A percentile compares a stretch with the other conserved stretches of the same genome.
Evolutionary conservation across 2,113 vertebrate species (phyloP).

Genomic region (Larimichthys crocea): DNA sequence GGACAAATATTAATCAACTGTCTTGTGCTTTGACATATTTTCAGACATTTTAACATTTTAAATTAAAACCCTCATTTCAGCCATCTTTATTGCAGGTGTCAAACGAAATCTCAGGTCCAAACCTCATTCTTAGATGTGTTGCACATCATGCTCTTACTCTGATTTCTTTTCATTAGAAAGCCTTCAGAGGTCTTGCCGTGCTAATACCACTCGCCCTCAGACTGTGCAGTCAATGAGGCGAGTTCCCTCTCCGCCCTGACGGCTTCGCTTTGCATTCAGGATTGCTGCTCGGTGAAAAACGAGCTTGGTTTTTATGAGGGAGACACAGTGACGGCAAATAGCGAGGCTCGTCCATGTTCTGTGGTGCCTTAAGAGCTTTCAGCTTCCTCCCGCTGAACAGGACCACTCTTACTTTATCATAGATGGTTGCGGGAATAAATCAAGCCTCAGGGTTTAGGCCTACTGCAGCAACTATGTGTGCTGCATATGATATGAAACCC

Average conservation of each 20-base stretch:
- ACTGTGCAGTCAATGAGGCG: conserved; percentile 57
- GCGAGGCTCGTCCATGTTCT: conserved; percentile 22
- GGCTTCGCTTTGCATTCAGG: conserved; percentile 58
- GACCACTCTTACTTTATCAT: conserved; percentile 30
- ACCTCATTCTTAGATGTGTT: background rate
- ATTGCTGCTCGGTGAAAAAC: conserved; percentile 40
- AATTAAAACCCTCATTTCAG: background rate
- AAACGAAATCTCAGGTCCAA: background rate
- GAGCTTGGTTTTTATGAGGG: conserved; percentile 9
- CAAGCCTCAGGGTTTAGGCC: conserved; percentile 39
- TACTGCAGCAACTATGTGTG: conserved; percentile 32
- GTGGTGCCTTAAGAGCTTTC: conserved; percentile 11
- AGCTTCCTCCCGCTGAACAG: conserved; percentile 15
- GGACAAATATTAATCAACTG: background rate
- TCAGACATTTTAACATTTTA: background rate
- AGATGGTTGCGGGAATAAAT: conserved; percentile 51
- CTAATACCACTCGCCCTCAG: conserved; percentile 18
- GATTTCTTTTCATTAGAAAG: conserved; percentile 46
- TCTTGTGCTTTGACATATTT: background rate
- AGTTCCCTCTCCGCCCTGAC: conserved; percentile 44
- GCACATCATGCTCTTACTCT: conserved; percentile 8
- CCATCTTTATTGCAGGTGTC: background rate
- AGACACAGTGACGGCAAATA: conserved; percentile 28
- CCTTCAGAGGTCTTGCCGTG: conserved; percentile 20
- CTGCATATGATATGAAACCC: conserved; percentile 41